Percentiles rank a stretch among this genome's conserved stretches.
These are phyloP conservation scores for Drosophila subpulchrella DNA, from an alignment of 1,140 invertebrate species.

Conservation along the genomic window DNA sequence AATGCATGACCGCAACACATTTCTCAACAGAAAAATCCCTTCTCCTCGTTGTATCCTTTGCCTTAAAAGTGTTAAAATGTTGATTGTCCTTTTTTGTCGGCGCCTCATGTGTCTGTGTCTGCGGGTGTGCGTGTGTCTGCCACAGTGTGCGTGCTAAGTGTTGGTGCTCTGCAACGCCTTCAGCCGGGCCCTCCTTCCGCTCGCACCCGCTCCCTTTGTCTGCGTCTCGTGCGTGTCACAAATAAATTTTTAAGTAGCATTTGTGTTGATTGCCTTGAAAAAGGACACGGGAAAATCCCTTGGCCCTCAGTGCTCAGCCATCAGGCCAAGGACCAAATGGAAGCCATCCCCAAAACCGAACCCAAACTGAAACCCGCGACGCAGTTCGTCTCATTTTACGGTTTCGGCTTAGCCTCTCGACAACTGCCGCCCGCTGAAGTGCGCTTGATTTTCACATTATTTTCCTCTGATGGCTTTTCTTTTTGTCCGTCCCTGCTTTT, in stretches of 20 bases:
- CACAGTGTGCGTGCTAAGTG: slow-evolving; percentile 49
- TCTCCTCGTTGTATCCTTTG: slow-evolving; percentile 40
- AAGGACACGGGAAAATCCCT: slow-evolving; percentile 64
- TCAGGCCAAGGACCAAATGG: slow-evolving; percentile 24
- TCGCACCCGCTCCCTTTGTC: slow-evolving; percentile 11
- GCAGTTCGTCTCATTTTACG: slow-evolving; percentile 32
- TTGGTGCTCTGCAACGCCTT: slow-evolving; percentile 70
- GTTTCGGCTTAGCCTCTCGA: slow-evolving; percentile 38
- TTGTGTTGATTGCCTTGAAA: slow-evolving; percentile 82
- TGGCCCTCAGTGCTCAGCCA: neutral
- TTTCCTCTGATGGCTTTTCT: slow-evolving; percentile 33
- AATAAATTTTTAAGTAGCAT: slow-evolving; percentile 83
- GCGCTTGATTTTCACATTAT: slow-evolving; percentile 66
- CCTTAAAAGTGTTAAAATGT: slow-evolving; percentile 79
- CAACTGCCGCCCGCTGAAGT: slow-evolving; percentile 44
- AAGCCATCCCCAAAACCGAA: slow-evolving; percentile 15
- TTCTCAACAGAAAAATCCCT: slow-evolving; percentile 38
- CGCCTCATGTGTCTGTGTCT: slow-evolving; percentile 33
- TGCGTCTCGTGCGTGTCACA: slow-evolving; percentile 74
- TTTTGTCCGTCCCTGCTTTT: slow-evolving; percentile 3
- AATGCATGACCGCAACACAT: slow-evolving; percentile 80
- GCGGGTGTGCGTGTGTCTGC: slow-evolving; percentile 16
- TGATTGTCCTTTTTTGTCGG: slow-evolving; percentile 78
- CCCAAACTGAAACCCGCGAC: slow-evolving; percentile 25
- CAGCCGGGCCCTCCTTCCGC: slow-evolving; percentile 4